Base-by-base conservation (phyloP, 2,888 invertebrate species). In the Pollenia labialis region DNA sequence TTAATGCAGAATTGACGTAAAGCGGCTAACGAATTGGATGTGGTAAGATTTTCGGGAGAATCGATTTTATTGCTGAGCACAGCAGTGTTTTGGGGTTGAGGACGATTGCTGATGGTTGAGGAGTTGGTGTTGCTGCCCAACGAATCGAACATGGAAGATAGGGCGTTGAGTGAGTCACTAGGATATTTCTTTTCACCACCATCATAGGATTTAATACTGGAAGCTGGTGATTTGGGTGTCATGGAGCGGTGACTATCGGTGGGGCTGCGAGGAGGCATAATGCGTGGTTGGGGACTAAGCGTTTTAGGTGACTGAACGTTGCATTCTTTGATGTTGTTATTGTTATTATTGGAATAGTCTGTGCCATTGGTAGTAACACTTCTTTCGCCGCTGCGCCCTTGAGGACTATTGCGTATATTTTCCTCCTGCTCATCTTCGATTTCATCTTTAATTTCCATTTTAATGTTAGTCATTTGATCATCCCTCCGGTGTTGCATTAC, bases 1-100 rank as follows among this genome's bases (percentile, higher is more conserved):
- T 98, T 98, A 94, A 99, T 98, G 94, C 99, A 98, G 81, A 99
- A 95, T 93, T 98, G 98, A 93, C 99, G 99, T 88, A 99, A 94
- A 48, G 98, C 98, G 69, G 98, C 98, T 89, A 99, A 94, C 52
- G 99, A 99, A 93, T 99, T 98, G 91, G 98, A 96, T 52, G 91
- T 91, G 81, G 90, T 91, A 40, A 93, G 91, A 89, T 92, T 93
- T 88, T 92, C 92, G 18, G 92, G 90, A 3, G 90, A 89, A 58
- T 91, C 88, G 7, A 88, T 81, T 85, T 89, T 89, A 44, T 81
- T 85, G 18, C 72, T 81, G 18, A 85, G 76, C 54, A 85, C 48
- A 18, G 86, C 58, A 11, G 88, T 80, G 8, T 88, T 85, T 56
- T 89, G 77, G 95, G 48, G 97, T 44, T 92, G 92, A 42, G 92